Conservation (phyloP, 2,797 vertebrate species). For the Podarcis siculus region DNA sequence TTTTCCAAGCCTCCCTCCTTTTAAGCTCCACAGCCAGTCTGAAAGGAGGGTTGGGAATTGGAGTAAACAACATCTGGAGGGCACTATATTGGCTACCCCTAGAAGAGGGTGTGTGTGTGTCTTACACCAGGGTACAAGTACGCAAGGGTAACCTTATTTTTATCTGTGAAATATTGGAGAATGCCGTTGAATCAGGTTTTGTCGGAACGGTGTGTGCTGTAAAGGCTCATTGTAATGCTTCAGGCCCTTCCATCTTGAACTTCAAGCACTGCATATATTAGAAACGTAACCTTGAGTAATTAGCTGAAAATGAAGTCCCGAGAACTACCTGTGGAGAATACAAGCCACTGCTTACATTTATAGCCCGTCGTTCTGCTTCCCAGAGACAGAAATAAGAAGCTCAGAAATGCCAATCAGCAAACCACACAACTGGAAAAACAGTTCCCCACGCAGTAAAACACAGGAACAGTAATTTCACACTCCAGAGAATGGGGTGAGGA, state of each 20-base stretch:
- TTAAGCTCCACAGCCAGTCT: too few relatives aligned
- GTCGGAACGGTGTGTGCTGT: neutral
- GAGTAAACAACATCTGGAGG: too few relatives aligned
- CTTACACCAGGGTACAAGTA: neutral
- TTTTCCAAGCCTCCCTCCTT: too few relatives aligned
- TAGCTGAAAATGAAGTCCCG: neutral
- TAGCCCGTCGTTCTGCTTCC: neutral
- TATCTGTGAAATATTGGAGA: neutral
- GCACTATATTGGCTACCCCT: neutral
- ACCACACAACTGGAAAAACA: conserved; percentile 8
- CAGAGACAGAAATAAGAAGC: neutral
- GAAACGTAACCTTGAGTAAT: conserved; percentile 1
- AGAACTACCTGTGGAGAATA: neutral
- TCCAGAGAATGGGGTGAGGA: neutral
- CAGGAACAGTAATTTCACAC: conserved; percentile 11
- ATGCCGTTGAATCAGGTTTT: neutral
- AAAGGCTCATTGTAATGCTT: neutral
- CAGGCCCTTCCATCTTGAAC: neutral
- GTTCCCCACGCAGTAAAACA: neutral
- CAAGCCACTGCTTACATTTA: neutral
- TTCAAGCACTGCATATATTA: neutral
- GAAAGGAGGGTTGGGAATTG: too few relatives aligned
- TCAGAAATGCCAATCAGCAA: conserved; percentile 4
- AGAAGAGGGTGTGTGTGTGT: neutral
- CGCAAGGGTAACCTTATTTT: neutral